Evolutionary conservation across 2,113 vertebrate genomes (phyloP).

Genomic region (Oxyura jamaicensis): DNA sequence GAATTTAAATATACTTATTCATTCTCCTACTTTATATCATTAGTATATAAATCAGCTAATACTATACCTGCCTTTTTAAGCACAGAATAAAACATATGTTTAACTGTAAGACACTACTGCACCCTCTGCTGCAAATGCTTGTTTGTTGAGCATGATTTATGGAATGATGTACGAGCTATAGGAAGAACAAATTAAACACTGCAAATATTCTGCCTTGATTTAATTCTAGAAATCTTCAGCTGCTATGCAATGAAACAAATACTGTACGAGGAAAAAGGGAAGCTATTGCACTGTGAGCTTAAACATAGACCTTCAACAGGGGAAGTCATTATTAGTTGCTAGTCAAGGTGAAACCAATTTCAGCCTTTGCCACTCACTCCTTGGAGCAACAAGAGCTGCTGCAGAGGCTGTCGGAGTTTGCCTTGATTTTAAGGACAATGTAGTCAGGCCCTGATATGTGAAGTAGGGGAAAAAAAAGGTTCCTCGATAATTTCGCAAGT

Average conservation of each 20-base stretch:
- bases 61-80: background rate
- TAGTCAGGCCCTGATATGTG: background rate
- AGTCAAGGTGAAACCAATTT: background rate
- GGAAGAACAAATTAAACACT: background rate
- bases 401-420: background rate
- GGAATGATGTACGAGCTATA: background rate
- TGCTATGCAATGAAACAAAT: background rate
- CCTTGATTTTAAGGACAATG: background rate
- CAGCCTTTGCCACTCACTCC: background rate
- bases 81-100: background rate
- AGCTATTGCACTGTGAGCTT: background rate
- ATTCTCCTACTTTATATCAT: background rate
- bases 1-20: background rate
- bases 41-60: background rate
- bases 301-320: background rate
- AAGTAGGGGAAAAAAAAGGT: background rate
- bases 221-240: background rate
- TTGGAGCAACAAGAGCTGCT: background rate
- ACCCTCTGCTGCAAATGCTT: background rate
- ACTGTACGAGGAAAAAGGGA: background rate
- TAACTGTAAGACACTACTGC: background rate
- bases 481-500: background rate
- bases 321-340: background rate
- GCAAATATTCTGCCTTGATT: background rate
- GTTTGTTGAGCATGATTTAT: background rate